Evolutionary conservation across 2,888 invertebrate genomes (phyloP).

Genomic region (Sicus ferrugineus): DNA sequence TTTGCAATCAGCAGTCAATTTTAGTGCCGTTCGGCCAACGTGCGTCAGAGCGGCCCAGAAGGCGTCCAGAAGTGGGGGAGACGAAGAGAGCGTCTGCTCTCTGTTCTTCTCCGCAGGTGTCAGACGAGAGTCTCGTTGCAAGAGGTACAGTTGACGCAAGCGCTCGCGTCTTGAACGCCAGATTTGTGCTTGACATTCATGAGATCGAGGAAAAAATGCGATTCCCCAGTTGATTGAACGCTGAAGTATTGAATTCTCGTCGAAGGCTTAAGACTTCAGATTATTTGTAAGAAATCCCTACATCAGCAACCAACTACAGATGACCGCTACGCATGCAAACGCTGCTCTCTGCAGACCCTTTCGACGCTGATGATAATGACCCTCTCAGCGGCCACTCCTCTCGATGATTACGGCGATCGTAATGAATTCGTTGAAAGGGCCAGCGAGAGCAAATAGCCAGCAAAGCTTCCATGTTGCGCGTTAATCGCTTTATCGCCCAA

Average conservation of each 20-base stretch:
- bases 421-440: neutral
- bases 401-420: neutral
- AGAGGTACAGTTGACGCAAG: too few relatives aligned
- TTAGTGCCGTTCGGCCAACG: too few relatives aligned
- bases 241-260: too few relatives aligned
- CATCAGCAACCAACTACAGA: neutral
- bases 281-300: too few relatives aligned
- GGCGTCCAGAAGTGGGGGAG: neutral
- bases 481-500: slow-evolving; percentile 8
- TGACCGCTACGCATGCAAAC: slow-evolving; percentile 15
- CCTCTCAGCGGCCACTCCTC: neutral
- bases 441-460: slow-evolving; percentile 8
- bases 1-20: neutral
- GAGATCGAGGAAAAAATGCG: too few relatives aligned
- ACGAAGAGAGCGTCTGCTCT: too few relatives aligned
- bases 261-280: too few relatives aligned
- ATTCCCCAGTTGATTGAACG: too few relatives aligned
- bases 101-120: too few relatives aligned
- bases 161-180: too few relatives aligned
- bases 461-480: slow-evolving; percentile 27
- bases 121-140: too few relatives aligned
- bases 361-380: neutral
- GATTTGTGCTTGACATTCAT: too few relatives aligned
- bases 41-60: neutral
- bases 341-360: neutral